A percentile compares a stretch with the other conserved stretches of the same genome.
Conservation (phyloP, 2,888 invertebrate genomes). For the Podabrus alpinus region DNA sequence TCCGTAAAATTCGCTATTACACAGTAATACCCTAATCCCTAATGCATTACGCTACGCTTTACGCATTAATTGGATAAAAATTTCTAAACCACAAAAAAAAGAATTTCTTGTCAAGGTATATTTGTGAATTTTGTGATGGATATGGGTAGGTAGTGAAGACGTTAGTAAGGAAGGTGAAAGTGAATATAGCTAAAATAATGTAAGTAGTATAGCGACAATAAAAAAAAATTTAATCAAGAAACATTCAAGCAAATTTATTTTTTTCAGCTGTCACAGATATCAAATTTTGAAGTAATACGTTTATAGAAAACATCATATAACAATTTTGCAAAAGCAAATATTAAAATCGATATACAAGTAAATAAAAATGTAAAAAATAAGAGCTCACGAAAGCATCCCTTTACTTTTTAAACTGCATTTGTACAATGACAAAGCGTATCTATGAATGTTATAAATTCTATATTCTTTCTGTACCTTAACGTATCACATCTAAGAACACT, state of each 20-base stretch:
- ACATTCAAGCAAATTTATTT: neutral
- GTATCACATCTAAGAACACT: constrained; percentile 34
- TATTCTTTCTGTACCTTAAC: constrained; percentile 38
- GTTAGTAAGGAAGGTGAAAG: neutral
- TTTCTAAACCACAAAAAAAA: no score
- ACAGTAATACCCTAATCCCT: no score
- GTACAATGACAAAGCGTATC: constrained; percentile 30
- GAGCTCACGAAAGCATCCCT: constrained; percentile 11
- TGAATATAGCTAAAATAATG: neutral
- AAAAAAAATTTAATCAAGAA: neutral
- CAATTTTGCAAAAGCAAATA: neutral
- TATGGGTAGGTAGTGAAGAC: neutral
- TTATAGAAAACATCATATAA: neutral
- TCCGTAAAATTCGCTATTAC: no score
- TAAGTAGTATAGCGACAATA: no score
- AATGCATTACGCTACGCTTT: no score
- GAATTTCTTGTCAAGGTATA: neutral
- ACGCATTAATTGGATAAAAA: no score
- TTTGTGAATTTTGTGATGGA: neutral
- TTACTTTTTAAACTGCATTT: constrained; percentile 29
- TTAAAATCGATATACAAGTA: neutral
- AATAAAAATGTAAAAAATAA: constrained; percentile 7
- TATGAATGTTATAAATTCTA: constrained; percentile 35
- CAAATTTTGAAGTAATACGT: neutral
- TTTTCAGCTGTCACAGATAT: neutral